Base-by-base conservation (phyloP, 2,797 vertebrate species). In the Pipistrellus pipistrellus region DNA sequence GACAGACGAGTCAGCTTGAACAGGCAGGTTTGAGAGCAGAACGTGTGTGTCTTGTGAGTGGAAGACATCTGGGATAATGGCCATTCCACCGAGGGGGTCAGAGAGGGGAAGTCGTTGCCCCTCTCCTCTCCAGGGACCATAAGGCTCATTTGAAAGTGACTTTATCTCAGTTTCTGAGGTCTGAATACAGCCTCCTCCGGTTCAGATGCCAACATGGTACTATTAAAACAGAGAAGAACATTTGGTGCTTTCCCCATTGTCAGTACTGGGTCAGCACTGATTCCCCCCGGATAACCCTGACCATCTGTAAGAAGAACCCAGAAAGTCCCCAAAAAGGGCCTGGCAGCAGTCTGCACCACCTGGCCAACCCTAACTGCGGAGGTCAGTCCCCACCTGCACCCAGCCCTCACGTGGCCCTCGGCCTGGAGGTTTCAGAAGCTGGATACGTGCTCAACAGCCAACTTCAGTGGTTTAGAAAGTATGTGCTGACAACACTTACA, bases 251-350 rank as follows among this genome's bases (percentile, higher is more conserved):
- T 93, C 90, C 75, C 73, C 80, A 38, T 69, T n/a, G 55, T 53
- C 78, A 46, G 30, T 73, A 30, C 25, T 17, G 13, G 80, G 80
- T 78, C 80, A 75, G 53, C 55, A 68, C 25, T 90, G 44, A 76
- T 35, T 72, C 78, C 38, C 59, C 90, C 68, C n/a, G 75, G 59
- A 78, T 7, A 80, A 91, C 20, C 46, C 71, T 75, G 38, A 75
- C 68, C 17, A 2, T 88, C 80, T 90, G 66, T 21, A 88, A 92
- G 72, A 81, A 93, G 4, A 83, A 46, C 44, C 71, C 68, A 81
- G 88, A 87, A 97, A 96, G 76, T 95, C 94, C 87, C 92, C 32
- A 4, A 2, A 55, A 51, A 57, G 30, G 38, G 51, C 62, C 84
- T 95, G 93, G 93, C 93, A 68, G n/a, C 30, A 15, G 51, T 87